Base-by-base conservation (phyloP, 2,888 invertebrate genomes). In the Drosophila neoperkinsi region DNA sequence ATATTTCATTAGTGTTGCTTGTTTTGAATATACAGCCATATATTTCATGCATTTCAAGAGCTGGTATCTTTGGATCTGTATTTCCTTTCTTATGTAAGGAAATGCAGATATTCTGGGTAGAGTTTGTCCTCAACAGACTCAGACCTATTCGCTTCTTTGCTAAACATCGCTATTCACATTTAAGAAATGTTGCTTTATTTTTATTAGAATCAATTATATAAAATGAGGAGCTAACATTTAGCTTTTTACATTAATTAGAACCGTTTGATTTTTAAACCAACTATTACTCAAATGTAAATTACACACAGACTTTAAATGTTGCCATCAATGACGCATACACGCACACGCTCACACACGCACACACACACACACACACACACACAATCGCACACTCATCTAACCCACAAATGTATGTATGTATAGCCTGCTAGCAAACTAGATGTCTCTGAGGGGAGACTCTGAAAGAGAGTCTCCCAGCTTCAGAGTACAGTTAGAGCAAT, bases 401-500 rank as follows among this genome's bases (percentile, higher is more conserved):
- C 78, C 86, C 83, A 88, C 85, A 16, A 46, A 10, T 63, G 30
- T 36, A 36, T 18, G 43, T 43, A 21, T 60, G 52, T 60, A 25
- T 58, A 64, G 81, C 52, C 74, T 76, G 69, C 64, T 66, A 73
- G 69, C 61, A 69, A 78, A 76, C 76, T 68, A 64, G 60, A 81
- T 75, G 63, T 70, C 61, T 60, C 79, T 63, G 78, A 70, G 65
- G 71, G 66, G 34, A 73, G 41, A 49, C 70, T 83, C 57, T 63
- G 43, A 28, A 38, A 61, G 31, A 43, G 49, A 69, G 53, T 50
- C 61, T 68, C 52, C 60, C 68, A 73, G 77, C 56, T 71, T 46
- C 70, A 30, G 59, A 77, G 81, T 80, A 79, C 83, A 82, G 80
- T 73, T 85, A 82, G 67, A 69, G 70, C 71, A 72, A 63, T 53